Conservation (phyloP, 2,888 invertebrate species). For the Phalangium opilio region DNA sequence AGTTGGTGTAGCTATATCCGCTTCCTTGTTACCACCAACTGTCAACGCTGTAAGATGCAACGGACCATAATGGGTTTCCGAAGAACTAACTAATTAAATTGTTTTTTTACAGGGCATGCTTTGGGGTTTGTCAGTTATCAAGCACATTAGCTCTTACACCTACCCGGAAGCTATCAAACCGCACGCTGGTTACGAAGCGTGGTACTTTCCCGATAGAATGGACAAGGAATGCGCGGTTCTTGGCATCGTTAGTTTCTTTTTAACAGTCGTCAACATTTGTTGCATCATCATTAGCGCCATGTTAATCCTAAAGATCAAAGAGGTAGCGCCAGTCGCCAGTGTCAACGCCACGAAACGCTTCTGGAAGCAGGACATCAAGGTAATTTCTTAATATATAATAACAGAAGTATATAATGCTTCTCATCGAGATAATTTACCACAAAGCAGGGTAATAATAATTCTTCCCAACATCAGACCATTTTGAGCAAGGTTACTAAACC, state of each 20-base stretch:
- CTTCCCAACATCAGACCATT: too few relatives aligned
- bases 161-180: constrained; percentile 1
- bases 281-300: constrained; percentile 46
- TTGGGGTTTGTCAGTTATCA: background rate
- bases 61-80: too few relatives aligned
- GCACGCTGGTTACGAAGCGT: constrained; percentile 31
- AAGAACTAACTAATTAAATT: too few relatives aligned
- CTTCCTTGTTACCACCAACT: constrained; percentile 60
- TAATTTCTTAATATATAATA: too few relatives aligned
- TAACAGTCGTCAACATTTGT: constrained; percentile 64
- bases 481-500: too few relatives aligned
- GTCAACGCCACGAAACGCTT: constrained; percentile 51
- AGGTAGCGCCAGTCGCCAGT: constrained; percentile 64
- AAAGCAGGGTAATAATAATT: too few relatives aligned
- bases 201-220: constrained; percentile 52
- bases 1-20: constrained; percentile 67
- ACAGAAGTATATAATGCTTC: too few relatives aligned
- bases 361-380: constrained; percentile 63
- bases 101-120: too few relatives aligned
- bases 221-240: constrained; percentile 60
- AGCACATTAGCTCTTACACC: background rate
- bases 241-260: constrained; percentile 59
- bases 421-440: too few relatives aligned
- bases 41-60: constrained; percentile 47
- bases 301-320: constrained; percentile 45